A percentile compares a stretch with the other conserved stretches of the same genome.
Evolutionary conservation across 2,113 vertebrate genomes (phyloP).

Genomic region (Bungarus multicinctus): DNA sequence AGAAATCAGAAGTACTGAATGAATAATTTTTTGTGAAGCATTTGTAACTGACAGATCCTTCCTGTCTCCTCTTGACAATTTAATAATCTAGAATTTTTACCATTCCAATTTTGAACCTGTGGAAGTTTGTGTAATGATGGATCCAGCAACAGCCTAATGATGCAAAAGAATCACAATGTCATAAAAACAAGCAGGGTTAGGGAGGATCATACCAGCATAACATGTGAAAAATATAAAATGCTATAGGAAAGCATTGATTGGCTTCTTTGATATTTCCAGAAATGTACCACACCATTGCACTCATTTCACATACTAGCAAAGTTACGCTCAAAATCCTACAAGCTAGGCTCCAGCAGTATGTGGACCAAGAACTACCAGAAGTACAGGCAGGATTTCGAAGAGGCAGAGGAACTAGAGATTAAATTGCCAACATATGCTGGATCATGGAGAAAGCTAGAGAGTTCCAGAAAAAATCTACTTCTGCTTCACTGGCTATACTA

Average conservation of each 20-base stretch:
- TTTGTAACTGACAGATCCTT: not conserved
- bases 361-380: no score
- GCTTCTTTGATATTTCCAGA: not conserved
- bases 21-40: not conserved
- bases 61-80: not conserved
- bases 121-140: not conserved
- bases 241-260: not conserved
- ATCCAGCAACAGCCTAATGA: not conserved
- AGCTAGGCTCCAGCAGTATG: no score
- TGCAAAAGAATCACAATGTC: not conserved
- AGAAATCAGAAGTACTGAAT: not conserved
- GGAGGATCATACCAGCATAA: not conserved
- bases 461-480: no score
- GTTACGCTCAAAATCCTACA: no score
- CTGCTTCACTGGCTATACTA: no score
- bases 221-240: not conserved
- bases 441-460: no score
- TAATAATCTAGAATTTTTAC: not conserved
- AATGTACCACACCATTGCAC: not conserved
- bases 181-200: not conserved
- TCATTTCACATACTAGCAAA: no score
- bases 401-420: no score
- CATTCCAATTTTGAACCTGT: not conserved
- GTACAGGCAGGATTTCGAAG: no score
- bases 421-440: no score